These are phyloP conservation scores for Hydrozoanthus tunicans DNA, from an alignment of 64 coral and sea anemone genomes.

Conservation along the genomic window DNA sequence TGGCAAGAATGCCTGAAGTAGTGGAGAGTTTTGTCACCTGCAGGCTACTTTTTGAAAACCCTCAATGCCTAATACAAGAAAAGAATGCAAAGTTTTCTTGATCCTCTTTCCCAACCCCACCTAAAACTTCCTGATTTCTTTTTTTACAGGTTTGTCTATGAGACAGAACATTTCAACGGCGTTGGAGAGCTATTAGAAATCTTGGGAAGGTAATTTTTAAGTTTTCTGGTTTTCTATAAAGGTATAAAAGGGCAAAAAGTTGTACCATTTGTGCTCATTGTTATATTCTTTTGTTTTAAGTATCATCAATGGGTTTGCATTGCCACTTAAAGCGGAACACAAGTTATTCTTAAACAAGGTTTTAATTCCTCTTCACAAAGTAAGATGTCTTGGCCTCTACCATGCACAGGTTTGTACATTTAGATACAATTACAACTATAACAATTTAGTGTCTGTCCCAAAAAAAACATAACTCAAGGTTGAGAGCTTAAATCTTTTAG, in stretches of 20 bases:
- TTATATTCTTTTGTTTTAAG: conserved; percentile 38
- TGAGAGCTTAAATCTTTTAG: too few relatives aligned
- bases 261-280: background rate
- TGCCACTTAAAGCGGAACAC: conserved; percentile 96
- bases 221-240: background rate
- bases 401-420: conserved; percentile 88
- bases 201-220: conserved; percentile 86
- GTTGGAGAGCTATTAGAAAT: conserved; percentile 99
- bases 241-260: background rate
- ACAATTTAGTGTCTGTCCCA: too few relatives aligned
- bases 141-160: conserved; percentile 88
- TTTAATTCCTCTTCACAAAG: conserved; percentile 98
- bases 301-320: conserved; percentile 99
- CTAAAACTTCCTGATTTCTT: background rate
- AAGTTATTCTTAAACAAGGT: conserved; percentile 99
- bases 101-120: background rate
- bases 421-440: too few relatives aligned
- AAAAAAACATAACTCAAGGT: too few relatives aligned
- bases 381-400: conserved; percentile 93
- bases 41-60: too few relatives aligned
- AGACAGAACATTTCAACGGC: conserved; percentile 99
- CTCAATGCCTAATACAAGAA: too few relatives aligned
- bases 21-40: too few relatives aligned
- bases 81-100: too few relatives aligned
- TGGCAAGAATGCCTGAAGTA: too few relatives aligned